phyloP scores from a whole-genome alignment of 1,140 invertebrate genomes.

The Parasteatoda tepidariorum region DNA sequence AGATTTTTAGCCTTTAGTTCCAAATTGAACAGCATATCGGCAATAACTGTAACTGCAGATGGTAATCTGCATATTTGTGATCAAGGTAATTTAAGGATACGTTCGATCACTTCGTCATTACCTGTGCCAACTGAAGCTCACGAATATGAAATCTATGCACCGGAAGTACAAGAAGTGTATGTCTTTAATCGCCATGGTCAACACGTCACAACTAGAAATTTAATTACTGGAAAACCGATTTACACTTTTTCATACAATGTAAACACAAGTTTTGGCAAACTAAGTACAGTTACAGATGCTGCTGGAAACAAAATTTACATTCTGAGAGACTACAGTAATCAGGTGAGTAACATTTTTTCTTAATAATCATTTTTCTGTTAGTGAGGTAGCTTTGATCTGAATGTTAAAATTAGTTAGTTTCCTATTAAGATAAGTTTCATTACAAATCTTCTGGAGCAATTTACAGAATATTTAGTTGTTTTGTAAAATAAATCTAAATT shows the following conservation, averaged over 20 bases:
- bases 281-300: conserved; percentile 91
- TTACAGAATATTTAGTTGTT: too few species aligned
- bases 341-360: conserved; percentile 45
- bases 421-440: too few species aligned
- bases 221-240: conserved; percentile 89
- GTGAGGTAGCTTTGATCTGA: too few species aligned
- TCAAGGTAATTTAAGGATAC: conserved; percentile 87
- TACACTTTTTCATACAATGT: conserved; percentile 97
- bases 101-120: conserved; percentile 89
- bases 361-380: background rate
- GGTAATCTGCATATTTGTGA: conserved; percentile 95
- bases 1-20: conserved; percentile 90
- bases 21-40: conserved; percentile 89
- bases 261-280: conserved; percentile 93
- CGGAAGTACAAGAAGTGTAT: conserved; percentile 92
- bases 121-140: conserved; percentile 84
- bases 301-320: conserved; percentile 94
- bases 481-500: too few species aligned
- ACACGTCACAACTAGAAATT: conserved; percentile 91
- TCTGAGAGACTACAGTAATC: conserved; percentile 83
- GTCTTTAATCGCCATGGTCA: conserved; percentile 91
- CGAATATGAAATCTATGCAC: conserved; percentile 91
- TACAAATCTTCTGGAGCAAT: too few species aligned
- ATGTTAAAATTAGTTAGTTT: too few species aligned
- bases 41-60: conserved; percentile 91